Evolutionary conservation across 2,113 vertebrate species (phyloP), one percentile per base, ranked within the genome.

Genomic region (Albula glossodonta): DNA sequence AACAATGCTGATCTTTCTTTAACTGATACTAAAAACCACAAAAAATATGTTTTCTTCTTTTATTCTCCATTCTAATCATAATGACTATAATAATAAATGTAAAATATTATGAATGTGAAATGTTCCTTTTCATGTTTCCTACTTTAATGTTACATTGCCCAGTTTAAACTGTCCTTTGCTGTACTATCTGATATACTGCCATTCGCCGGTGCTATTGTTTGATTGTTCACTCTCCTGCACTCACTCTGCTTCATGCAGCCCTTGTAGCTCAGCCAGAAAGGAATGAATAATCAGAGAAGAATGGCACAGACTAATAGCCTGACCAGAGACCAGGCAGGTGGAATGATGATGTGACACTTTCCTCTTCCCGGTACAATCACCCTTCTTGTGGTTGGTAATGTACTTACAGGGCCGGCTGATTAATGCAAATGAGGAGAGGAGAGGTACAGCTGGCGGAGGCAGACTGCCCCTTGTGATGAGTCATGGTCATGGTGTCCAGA

Each of bases 341-440:
- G 74, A 84, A 88, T 87, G 84, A 91, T 88, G 85, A 90, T 90
- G 90, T 82, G 89, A 87, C 89, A 90, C 86, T 81, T 88, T 89
- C 31, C 31, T 41, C 56, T 6, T 51, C 25, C 22, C 22, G 31
- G 13, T 83, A 83, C 88, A 88, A 91, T 92, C 87, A 87, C 60
- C 86, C 85, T 88, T 86, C 83, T 86, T 87, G 93, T 84, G 83
- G 86, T 91, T 88, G 91, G 90, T 91, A 83, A 89, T 92, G 91
- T 93, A 92, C 93, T 93, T 88, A 90, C 88, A 93, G 92, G 88
- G 19, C 86, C 49, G 53, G 85, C 82, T 92, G 87, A 93, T 92
- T 91, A 91, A 92, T 93, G 92, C 90, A 92, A 92, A 93, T 92
- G 91, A 91, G 90, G 89, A 90, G 85, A 88, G 86, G 9, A 89